Evolutionary conservation across 2,888 invertebrate genomes (phyloP), one percentile per base, ranked within the genome.

Genomic region (Caenorhabditis becei): DNA sequence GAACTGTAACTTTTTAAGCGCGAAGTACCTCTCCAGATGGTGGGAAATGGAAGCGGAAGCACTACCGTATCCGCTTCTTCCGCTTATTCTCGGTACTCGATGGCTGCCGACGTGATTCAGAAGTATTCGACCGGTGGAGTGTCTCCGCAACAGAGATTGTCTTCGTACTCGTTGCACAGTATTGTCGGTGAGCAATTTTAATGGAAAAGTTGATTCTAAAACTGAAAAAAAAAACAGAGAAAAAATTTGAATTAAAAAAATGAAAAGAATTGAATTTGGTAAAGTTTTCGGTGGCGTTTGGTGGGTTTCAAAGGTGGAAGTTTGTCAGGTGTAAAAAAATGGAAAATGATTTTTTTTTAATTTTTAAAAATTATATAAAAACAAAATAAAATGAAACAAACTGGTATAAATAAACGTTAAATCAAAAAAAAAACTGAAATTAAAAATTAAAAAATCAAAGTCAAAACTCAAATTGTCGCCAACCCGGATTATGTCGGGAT

Each of bases 131-230:
- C 41, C 3, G 53, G 49, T 16, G 67, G 53, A 24, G 62, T 78
- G 0, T 82, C 84, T n/a, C 82, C 84, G 0, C 66, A 71, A 41
- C 81, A 80, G 35, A 18, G 85, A 53, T 63, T 84, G 2, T 86
- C 85, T 4, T 72, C 80, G 23, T 83, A 80, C 26, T 80, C 83
- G 47, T 77, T 86, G 49, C 85, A 86, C 65, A 79, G 81, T 65
- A 86, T 86, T 61, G 69, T 80, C 53, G 85, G 85, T 84, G 44
- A 72, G 84, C 23, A n/a, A 28, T 24, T n/a, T n/a, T n/a, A n/a
- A n/a, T n/a, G n/a, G n/a, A n/a, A n/a, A n/a, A n/a, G n/a, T n/a
- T n/a, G n/a, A n/a, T n/a, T n/a, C n/a, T 16, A 2, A 44, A 32
- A 23, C 0, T 20, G 11, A 16, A 58, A 20, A 61, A 41, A n/a